Conservation (phyloP, 2,797 vertebrate species). For the Protosalanx chinensis region DNA sequence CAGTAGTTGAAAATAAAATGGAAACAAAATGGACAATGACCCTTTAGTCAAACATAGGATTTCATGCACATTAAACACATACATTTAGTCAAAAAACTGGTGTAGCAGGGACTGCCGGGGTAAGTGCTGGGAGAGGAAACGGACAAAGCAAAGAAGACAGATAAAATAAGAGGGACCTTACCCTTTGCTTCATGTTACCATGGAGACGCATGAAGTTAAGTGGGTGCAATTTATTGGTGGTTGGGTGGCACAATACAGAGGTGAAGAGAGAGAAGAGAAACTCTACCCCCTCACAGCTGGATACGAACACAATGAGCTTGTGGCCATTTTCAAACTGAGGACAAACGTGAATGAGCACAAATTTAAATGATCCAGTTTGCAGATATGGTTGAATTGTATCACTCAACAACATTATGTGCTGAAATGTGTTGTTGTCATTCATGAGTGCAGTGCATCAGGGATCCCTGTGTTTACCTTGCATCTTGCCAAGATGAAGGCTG, state of each 20-base stretch:
- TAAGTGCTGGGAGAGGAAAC: no score
- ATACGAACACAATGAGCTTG: conserved; percentile 74
- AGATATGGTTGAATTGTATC: neutral
- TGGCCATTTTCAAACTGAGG: conserved; percentile 62
- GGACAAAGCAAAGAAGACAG: no score
- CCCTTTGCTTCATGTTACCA: conserved; percentile 91
- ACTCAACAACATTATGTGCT: neutral
- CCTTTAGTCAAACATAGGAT: no score
- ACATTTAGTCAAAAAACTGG: no score
- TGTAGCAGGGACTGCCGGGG: no score
- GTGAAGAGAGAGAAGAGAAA: conserved; percentile 67
- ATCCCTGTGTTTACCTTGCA: conserved; percentile 74
- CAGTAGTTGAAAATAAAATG: no score
- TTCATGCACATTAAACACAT: no score
- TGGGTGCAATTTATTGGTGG: conserved; percentile 40
- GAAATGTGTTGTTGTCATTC: no score
- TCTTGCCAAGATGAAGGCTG: conserved; percentile 87
- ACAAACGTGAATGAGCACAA: conserved; percentile 2
- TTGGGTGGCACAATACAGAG: conserved; percentile 51
- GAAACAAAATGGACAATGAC: no score
- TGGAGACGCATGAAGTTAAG: conserved; percentile 83
- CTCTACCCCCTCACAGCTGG: conserved; percentile 74
- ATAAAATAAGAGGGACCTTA: conserved; percentile 50
- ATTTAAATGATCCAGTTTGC: neutral
- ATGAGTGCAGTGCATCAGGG: neutral